Percentiles rank a stretch among this genome's conserved stretches.
phyloP scores from a whole-genome alignment of 2,888 invertebrate genomes.

The Meliscaeva auricollis region DNA sequence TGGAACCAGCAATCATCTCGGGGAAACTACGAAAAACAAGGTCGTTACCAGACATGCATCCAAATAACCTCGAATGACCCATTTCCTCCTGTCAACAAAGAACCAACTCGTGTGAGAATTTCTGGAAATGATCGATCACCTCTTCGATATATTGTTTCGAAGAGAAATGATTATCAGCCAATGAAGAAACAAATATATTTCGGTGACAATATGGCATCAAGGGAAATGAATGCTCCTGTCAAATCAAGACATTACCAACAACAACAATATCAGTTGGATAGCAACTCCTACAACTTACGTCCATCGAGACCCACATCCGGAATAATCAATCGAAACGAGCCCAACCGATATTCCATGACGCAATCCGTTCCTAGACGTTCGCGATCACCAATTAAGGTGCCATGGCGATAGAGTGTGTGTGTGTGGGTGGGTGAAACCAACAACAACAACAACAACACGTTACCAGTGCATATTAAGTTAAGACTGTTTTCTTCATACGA shows the following conservation, averaged over 20 bases:
- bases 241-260: constrained; percentile 57
- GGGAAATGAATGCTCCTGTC: constrained; percentile 25
- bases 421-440: constrained; percentile 39
- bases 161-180: constrained; percentile 33
- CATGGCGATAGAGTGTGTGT: constrained; percentile 80
- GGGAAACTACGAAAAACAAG: constrained; percentile 51
- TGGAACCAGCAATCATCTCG: constrained; percentile 55
- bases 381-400: constrained; percentile 83
- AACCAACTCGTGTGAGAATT: constrained; percentile 65
- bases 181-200: constrained; percentile 56
- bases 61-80: constrained; percentile 78
- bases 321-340: constrained; percentile 62
- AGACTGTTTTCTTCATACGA: constrained; percentile 62
- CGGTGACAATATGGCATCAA: constrained; percentile 40
- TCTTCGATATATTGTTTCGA: constrained; percentile 43
- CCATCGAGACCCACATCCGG: constrained; percentile 64
- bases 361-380: constrained; percentile 80
- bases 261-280: constrained; percentile 37
- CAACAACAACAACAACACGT: background rate
- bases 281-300: constrained; percentile 56
- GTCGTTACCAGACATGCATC: constrained; percentile 82
- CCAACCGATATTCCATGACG: constrained; percentile 61
- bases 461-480: constrained; percentile 47
- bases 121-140: constrained; percentile 56
- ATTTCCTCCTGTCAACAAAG: constrained; percentile 24